Evolutionary conservation across 2,797 vertebrate species (phyloP).

Genomic region (Eidolon dupreanum): DNA sequence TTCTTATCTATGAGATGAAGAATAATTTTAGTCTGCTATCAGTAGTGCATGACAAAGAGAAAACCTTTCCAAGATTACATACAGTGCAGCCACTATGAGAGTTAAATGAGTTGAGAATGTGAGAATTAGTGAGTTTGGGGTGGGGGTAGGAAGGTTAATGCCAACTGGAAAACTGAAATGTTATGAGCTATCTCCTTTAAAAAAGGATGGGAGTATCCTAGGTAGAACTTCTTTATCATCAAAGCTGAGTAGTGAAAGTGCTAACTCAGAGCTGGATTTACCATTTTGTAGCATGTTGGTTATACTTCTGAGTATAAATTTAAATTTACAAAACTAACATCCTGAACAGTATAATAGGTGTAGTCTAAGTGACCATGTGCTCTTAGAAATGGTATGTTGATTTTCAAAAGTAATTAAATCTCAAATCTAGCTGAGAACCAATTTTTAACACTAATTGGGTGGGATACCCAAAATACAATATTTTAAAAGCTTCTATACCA

Average conservation of each 20-base stretch:
- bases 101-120: neutral
- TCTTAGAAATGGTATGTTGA: conserved; percentile 1
- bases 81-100: conserved; percentile 34
- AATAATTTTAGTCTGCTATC: conserved; percentile 74
- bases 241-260: neutral
- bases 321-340: neutral
- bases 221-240: neutral
- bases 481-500: neutral
- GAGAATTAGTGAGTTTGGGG: conserved; percentile 55
- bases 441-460: neutral
- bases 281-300: neutral
- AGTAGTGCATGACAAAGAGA: conserved; percentile 68
- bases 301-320: neutral
- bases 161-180: conserved; percentile 38
- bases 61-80: conserved; percentile 72
- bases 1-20: conserved; percentile 74
- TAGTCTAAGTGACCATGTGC: neutral
- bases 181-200: conserved; percentile 48
- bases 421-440: conserved; percentile 24
- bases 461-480: neutral
- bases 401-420: conserved; percentile 45
- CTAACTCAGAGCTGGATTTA: neutral
- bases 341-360: neutral
- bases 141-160: neutral
- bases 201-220: neutral